Base-by-base conservation (phyloP, 1,140 invertebrate genomes). In the Ridgeia piscesae region DNA sequence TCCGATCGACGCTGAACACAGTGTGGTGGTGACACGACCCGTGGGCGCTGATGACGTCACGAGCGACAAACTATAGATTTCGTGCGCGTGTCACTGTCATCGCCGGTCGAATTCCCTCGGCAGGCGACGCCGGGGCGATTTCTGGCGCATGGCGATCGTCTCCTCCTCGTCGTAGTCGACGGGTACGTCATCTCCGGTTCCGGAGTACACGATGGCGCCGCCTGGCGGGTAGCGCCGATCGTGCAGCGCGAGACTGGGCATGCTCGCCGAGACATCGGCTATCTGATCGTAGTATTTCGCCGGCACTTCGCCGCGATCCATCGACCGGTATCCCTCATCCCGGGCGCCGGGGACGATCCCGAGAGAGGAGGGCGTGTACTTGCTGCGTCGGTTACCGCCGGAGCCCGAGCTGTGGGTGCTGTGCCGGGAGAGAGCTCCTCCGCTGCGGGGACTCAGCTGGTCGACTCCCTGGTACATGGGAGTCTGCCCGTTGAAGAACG, bases 141-240 rank as follows among this genome's bases (percentile, higher is more conserved):
- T 90, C 17, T 90, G 31, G 21, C 34, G 17, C 34, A 31, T 8
- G 4, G 17, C 89, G 35, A 42, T 21, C 2, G 34, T 42, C 17
- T 34, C 34, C 4, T 34, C 35, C 17, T 34, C 34, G 21, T 34
- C 35, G 89, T 90, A 90, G 89, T 90, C 89, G 17, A 90, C 89
- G 89, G 89, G 89, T 0, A 90, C 89, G 89, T 90, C 89, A 9
- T 90, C 89, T 42, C 89, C 89, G 17, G 89, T 34, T 31, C 34
- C 89, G 34, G 34, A 8, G 34, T 90, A 34, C 89, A 34, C 89
- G 33, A 34, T 90, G 17, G 14, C 35, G 9, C 17, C 89, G 4
- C 89, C 89, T 90, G 89, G 89, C 89, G 33, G 14, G 89, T 90
- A 90, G 11, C 6, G 34, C 2, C 89, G 34, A 14, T 90, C 89